Conservation (phyloP, 2,797 vertebrate species). For the Orientallactaga sibirica region DNA sequence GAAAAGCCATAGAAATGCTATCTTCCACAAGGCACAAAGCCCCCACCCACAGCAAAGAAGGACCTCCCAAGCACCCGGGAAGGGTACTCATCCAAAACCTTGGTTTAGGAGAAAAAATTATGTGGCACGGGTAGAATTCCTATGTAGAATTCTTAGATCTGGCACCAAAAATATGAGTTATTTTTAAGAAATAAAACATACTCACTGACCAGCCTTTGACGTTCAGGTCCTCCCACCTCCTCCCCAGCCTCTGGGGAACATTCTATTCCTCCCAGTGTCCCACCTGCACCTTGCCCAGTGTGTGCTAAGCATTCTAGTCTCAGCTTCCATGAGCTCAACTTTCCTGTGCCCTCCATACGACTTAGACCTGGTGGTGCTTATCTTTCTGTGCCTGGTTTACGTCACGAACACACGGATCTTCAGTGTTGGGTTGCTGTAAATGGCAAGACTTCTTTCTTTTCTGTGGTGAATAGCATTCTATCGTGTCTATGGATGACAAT, state of each 20-base stretch:
- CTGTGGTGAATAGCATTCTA: not conserved
- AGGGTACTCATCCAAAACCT: not conserved
- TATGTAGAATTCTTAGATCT: not conserved
- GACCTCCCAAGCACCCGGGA: not conserved
- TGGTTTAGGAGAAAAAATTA: not conserved
- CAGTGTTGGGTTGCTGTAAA: not conserved
- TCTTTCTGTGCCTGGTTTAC: not conserved
- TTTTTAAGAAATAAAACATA: not conserved
- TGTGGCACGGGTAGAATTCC: not conserved
- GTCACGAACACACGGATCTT: not conserved
- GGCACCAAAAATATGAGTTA: not conserved
- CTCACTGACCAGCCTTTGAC: not conserved
- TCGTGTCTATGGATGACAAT: not conserved
- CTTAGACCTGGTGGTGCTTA: not conserved
- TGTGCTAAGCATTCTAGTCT: not conserved
- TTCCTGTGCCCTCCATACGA: not conserved
- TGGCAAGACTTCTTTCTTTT: not conserved
- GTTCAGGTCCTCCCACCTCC: not conserved
- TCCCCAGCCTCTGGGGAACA: too few species aligned
- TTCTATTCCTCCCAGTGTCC: too few species aligned
- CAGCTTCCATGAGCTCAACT: not conserved
- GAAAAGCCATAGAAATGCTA: not conserved
- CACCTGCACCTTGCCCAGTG: not conserved
- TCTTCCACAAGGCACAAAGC: not conserved
- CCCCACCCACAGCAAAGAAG: not conserved